Evolutionary conservation across 2,113 vertebrate species (phyloP), one percentile per base, ranked within the genome.

Genomic region (Calidris pygmaea): DNA sequence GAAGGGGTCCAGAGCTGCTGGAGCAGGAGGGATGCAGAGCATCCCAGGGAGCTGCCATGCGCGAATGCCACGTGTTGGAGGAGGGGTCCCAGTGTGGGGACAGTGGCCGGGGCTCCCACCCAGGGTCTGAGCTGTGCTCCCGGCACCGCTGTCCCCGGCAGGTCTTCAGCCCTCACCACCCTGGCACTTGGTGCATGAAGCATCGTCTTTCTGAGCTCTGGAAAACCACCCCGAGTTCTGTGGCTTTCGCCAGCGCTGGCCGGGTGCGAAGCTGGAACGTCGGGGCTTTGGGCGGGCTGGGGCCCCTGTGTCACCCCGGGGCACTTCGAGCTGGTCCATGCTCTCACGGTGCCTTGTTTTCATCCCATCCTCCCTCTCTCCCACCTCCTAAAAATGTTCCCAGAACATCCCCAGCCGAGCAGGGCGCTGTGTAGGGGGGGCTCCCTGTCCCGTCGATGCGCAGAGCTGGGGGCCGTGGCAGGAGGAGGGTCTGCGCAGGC

Each of bases 121-220:
- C 18, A 2, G 47, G 39, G 30, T 21, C 21, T 24, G n/a, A 4
- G 8, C 18, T 32, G 19, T 2, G 4, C 67, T 58, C n/a, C 37
- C 56, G 1, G 55, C 3, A 6, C 27, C 3, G 7, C 65, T 65
- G n/a, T 14, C 21, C 22, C n/a, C 5, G 3, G 11, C 80, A 3
- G 1, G 11, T 37, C 48, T 63, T 56, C 1, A 0, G 45, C 84
- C 52, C 7, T 27, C 2, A 0, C n/a, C 2, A 0, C n/a, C 47
- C 58, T 55, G 90, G 65, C 55, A 7, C 55, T 43, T 4, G 1
- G 48, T 11, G 0, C 0, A 6, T 23, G 6, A 29, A 15, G 3
- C 17, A 4, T 50, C 6, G 3, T 48, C 32, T 35, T 60, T 12
- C 56, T 18, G 7, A 37, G 39, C 81, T 39, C 56, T 87, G 92